phyloP scores from a whole-genome alignment of 2,888 invertebrate species.

The Lumbricus terrestris region DNA sequence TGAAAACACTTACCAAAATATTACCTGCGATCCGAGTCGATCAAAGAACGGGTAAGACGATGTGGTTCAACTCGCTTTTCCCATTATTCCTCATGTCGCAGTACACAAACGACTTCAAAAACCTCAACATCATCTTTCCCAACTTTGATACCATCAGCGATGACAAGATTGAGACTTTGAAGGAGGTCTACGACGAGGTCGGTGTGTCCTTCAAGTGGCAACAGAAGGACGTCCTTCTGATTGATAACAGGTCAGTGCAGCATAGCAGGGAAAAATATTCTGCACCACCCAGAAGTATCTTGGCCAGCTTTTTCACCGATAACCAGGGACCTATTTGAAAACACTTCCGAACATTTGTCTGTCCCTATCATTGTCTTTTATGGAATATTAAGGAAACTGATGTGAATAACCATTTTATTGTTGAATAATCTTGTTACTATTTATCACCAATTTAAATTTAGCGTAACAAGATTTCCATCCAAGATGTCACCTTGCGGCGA shows the following conservation, averaged over 20 bases:
- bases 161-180: constrained; percentile 41
- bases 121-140: constrained; percentile 43
- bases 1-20: constrained; percentile 43
- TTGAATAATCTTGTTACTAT: too few relatives aligned
- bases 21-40: constrained; percentile 44
- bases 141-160: constrained; percentile 44
- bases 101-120: constrained; percentile 43
- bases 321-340: too few relatives aligned
- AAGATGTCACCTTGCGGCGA: too few relatives aligned
- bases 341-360: too few relatives aligned
- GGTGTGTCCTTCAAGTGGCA: constrained; percentile 45
- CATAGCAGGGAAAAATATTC: constrained; percentile 38
- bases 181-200: constrained; percentile 37
- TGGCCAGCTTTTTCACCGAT: too few relatives aligned
- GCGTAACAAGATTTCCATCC: too few relatives aligned
- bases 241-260: constrained; percentile 45
- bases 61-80: constrained; percentile 49
- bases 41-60: constrained; percentile 42
- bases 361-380: too few relatives aligned
- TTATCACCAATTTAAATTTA: too few relatives aligned
- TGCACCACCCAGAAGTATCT: too few relatives aligned
- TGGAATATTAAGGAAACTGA: too few relatives aligned
- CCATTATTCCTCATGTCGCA: constrained; percentile 46
- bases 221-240: constrained; percentile 44
- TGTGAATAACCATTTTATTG: too few relatives aligned